These are phyloP conservation scores for Hypanus sabinus DNA, from an alignment of 2,113 vertebrate genomes.

Conservation along the genomic window DNA sequence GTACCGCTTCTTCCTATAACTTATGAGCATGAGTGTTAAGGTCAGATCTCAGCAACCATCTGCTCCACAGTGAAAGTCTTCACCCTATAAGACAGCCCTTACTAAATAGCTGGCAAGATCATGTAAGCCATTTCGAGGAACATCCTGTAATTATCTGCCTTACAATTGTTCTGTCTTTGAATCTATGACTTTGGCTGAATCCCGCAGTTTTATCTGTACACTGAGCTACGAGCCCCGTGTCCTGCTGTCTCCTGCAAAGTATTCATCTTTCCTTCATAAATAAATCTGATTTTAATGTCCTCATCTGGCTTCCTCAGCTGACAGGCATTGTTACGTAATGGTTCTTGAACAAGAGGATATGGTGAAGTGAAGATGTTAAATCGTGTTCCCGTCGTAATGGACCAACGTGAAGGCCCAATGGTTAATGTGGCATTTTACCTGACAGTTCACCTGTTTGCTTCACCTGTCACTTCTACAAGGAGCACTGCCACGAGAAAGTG, in stretches of 20 bases:
- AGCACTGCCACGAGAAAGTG: too few species aligned
- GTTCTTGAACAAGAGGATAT: not conserved
- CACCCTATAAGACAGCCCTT: slow-evolving; percentile 1
- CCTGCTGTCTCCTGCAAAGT: not conserved
- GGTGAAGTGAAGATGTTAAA: not conserved
- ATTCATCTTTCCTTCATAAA: slow-evolving; percentile 24
- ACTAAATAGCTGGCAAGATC: not conserved
- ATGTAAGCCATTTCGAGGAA: not conserved
- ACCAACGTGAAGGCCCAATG: not conserved
- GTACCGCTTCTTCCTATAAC: not conserved
- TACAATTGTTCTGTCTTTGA: slow-evolving; percentile 24
- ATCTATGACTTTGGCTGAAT: not conserved
- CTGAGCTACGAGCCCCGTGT: not conserved
- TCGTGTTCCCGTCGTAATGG: not conserved
- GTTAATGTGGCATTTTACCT: not conserved
- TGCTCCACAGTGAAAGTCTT: not conserved
- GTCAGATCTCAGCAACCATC: not conserved
- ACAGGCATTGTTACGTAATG: not conserved
- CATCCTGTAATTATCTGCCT: slow-evolving; percentile 23
- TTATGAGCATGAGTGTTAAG: not conserved
- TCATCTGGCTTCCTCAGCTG: not conserved
- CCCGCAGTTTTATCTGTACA: not conserved
- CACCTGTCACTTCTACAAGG: too few species aligned
- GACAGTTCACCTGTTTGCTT: not conserved
- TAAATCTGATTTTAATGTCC: slow-evolving; percentile 11